Evolutionary conservation across 2,113 vertebrate genomes (phyloP).

Genomic region (Actinemys pallida): DNA sequence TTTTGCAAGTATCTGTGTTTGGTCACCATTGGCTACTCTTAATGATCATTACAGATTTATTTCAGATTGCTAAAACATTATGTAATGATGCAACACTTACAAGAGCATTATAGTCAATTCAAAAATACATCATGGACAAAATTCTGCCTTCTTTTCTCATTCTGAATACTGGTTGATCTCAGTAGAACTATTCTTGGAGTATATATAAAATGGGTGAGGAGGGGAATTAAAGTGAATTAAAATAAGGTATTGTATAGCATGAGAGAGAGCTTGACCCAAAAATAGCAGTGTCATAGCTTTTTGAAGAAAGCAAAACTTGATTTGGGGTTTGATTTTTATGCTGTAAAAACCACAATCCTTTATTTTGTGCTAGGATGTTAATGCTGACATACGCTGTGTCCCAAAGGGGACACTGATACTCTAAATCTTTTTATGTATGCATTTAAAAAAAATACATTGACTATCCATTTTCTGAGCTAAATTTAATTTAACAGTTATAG

Average conservation of each 20-base stretch:
- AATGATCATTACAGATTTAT: not conserved
- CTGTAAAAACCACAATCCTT: not conserved
- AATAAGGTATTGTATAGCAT: not conserved
- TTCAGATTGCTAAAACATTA: not conserved
- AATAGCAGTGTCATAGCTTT: not conserved
- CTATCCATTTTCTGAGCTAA: not conserved
- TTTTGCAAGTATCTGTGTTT: not conserved
- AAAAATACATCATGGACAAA: not conserved
- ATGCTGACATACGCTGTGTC: not conserved
- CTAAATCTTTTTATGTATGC: not conserved
- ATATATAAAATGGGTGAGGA: not conserved
- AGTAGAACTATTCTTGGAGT: not conserved
- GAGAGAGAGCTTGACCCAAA: fast-evolving
- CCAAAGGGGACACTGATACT: not conserved
- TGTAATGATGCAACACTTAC: not conserved
- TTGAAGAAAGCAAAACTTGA: not conserved
- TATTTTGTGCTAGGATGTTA: not conserved
- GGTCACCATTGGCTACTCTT: not conserved
- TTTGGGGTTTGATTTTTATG: fast-evolving
- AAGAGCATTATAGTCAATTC: not conserved
- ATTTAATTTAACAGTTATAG: not conserved
- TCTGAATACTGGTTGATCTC: not conserved
- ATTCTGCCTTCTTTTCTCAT: not conserved
- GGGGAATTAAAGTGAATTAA: not conserved
- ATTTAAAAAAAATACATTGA: fast-evolving